Percentiles rank a stretch among this genome's conserved stretches.
These are phyloP conservation scores for Drosophila testacea DNA, from an alignment of 2,888 invertebrate species.

Conservation along the genomic window DNA sequence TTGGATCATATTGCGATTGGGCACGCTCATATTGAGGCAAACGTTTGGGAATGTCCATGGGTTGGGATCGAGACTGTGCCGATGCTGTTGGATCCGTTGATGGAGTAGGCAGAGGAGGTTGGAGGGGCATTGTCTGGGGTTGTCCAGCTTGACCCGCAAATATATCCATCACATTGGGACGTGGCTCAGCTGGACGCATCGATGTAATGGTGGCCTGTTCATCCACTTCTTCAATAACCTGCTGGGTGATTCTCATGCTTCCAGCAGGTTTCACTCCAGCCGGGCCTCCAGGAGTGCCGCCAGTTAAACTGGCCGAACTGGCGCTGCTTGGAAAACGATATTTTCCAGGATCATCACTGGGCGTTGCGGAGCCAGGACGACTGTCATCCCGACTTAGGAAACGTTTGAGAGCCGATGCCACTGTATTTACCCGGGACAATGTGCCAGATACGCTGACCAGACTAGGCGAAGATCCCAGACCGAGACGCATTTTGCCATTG, in stretches of 20 bases:
- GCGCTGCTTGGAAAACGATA: constrained; percentile 84
- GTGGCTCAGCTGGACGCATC: constrained; percentile 86
- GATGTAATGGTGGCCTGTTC: constrained; percentile 93
- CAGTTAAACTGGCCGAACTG: constrained; percentile 82
- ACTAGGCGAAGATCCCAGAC: constrained; percentile 85
- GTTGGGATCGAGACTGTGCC: constrained; percentile 87
- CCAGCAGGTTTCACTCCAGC: constrained; percentile 74
- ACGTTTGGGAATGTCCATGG: constrained; percentile 87
- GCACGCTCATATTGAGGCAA: constrained; percentile 79
- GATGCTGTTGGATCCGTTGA: constrained; percentile 74
- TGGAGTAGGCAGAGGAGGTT: constrained; percentile 32
- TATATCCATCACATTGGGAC: constrained; percentile 88
- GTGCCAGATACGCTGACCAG: constrained; percentile 86
- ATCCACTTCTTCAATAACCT: constrained; percentile 91
- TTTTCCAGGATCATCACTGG: constrained; percentile 79
- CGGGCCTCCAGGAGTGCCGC: constrained; percentile 38
- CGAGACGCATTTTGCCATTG: constrained; percentile 86
- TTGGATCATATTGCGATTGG: constrained; percentile 78
- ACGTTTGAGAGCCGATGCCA: constrained; percentile 91
- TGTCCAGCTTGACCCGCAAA: constrained; percentile 83
- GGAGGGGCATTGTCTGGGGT: constrained; percentile 50
- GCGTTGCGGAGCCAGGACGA: constrained; percentile 85
- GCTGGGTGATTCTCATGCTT: constrained; percentile 89
- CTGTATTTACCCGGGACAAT: constrained; percentile 90
- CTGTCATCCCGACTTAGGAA: constrained; percentile 91